Conservation (phyloP, 2,113 vertebrate species). For the Oreamnos americanus region DNA sequence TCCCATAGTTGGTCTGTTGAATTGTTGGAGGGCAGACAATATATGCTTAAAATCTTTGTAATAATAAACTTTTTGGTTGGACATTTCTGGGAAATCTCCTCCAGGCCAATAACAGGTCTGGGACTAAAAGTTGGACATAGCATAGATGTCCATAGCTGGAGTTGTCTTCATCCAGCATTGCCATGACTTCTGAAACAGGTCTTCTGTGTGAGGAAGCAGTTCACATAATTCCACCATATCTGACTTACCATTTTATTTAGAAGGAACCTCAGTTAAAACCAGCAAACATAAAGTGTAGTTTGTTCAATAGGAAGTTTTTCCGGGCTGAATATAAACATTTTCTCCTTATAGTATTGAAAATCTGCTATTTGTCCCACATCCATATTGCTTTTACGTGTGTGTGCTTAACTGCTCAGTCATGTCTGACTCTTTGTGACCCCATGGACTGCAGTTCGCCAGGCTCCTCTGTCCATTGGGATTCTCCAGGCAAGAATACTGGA, state of each 20-base stretch:
- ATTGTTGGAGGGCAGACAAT: neutral
- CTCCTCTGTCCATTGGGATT: neutral
- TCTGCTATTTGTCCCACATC: neutral
- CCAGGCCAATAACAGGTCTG: neutral
- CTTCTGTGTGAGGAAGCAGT: neutral
- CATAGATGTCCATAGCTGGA: neutral
- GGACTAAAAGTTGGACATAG: neutral
- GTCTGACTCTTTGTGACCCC: neutral
- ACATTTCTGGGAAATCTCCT: conserved; percentile 15
- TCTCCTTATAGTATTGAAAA: neutral
- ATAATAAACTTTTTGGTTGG: neutral
- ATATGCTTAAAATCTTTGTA: neutral
- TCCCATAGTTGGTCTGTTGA: neutral
- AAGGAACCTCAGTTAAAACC: neutral
- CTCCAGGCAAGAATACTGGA: neutral
- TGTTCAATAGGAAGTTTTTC: neutral
- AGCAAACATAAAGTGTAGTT: neutral
- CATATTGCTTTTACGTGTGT: neutral
- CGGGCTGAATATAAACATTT: neutral
- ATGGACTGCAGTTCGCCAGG: neutral
- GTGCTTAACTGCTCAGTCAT: neutral
- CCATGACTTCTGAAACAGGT: neutral
- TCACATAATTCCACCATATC: neutral
- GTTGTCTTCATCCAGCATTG: neutral
- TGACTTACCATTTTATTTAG: neutral